These are phyloP conservation scores for Myotis lucifugus DNA, from an alignment of 2,113 vertebrate species.

Conservation along the genomic window DNA sequence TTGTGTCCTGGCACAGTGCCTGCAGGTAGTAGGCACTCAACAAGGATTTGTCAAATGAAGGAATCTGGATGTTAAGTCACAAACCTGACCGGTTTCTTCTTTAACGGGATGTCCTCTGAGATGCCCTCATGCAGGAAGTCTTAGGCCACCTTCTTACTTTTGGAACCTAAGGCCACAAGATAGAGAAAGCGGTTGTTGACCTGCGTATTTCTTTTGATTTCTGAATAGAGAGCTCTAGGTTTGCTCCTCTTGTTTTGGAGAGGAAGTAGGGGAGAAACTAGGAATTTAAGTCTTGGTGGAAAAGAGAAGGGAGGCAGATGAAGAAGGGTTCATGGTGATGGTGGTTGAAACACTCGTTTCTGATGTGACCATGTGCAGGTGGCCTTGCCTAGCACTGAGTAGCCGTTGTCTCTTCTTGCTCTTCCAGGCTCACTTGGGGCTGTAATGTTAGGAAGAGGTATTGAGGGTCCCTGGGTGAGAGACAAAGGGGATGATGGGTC, in stretches of 20 bases:
- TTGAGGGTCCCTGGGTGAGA: not conserved
- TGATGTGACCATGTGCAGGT: rapidly evolving
- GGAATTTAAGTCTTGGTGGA: not conserved
- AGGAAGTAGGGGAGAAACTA: not conserved
- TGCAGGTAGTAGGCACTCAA: not conserved
- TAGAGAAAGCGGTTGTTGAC: not conserved
- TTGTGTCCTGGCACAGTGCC: not conserved
- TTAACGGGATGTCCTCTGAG: not conserved
- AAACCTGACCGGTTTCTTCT: not conserved
- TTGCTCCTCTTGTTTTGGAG: not conserved
- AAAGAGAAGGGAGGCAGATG: not conserved
- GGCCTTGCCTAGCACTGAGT: not conserved
- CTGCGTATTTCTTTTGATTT: not conserved
- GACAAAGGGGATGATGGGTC: not conserved
- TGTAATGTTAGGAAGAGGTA: not conserved
- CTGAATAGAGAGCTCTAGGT: not conserved
- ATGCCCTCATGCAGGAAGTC: not conserved
- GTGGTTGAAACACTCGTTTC: not conserved
- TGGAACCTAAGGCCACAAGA: not conserved
- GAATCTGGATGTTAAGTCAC: not conserved
- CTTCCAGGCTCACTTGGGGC: not conserved
- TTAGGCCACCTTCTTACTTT: not conserved
- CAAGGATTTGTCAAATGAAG: not conserved
- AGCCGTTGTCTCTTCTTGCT: not conserved
- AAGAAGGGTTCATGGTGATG: not conserved